phyloP scores from a whole-genome alignment of 2,888 invertebrate genomes.

The Sphecodes monilicornis region DNA sequence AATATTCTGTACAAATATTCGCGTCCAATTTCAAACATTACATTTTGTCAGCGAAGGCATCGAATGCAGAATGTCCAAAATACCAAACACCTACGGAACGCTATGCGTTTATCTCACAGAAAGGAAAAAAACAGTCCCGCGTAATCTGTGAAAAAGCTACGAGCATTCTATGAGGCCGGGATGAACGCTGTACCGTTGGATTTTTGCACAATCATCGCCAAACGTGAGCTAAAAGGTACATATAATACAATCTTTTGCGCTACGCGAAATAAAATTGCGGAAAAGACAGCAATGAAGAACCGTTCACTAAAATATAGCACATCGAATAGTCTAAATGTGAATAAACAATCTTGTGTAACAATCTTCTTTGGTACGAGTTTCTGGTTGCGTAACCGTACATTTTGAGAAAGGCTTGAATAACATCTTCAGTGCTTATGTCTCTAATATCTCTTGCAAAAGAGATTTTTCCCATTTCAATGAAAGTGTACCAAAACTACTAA shows the following conservation, averaged over 20 bases:
- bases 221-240: not conserved
- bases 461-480: no score
- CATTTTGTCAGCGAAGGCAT: constrained; percentile 1
- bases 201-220: not conserved
- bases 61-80: constrained; percentile 10
- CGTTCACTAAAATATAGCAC: no score
- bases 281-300: no score
- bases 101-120: constrained; percentile 4
- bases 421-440: no score
- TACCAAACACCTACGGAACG: not conserved
- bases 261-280: not conserved
- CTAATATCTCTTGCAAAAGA: no score
- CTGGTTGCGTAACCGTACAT: no score
- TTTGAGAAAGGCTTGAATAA: no score
- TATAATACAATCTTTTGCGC: not conserved
- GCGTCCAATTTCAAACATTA: constrained; percentile 34
- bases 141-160: not conserved
- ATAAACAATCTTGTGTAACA: no score
- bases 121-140: no score
- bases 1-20: constrained; percentile 52
- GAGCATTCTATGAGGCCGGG: not conserved
- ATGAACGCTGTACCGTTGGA: not conserved
- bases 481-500: no score
- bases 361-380: no score
- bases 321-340: not conserved